Evolutionary conservation across 2,113 vertebrate species (phyloP).

Genomic region (Platichthys flesus): DNA sequence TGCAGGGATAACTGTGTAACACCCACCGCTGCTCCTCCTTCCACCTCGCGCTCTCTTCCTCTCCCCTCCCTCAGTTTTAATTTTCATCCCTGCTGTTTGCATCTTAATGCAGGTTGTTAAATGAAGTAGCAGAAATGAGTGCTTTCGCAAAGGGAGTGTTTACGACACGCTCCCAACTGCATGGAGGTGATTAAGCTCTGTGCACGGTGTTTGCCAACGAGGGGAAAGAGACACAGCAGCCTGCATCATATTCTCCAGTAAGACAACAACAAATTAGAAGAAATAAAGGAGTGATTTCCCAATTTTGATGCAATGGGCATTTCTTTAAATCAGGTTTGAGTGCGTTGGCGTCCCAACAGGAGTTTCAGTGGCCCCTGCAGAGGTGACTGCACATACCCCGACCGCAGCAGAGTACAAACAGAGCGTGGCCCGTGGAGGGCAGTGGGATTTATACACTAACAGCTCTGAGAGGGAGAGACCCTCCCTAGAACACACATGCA

Average conservation of each 20-base stretch:
- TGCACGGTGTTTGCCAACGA: conserved; percentile 55
- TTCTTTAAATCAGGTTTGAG: conserved; percentile 45
- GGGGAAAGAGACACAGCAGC: conserved; percentile 27
- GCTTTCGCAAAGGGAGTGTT: conserved; percentile 68
- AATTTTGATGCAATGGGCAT: conserved; percentile 32
- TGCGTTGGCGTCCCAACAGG: conserved; percentile 23
- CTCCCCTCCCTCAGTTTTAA: conserved; percentile 52
- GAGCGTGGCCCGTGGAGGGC: conserved; percentile 51
- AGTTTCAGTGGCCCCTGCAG: conserved; percentile 22
- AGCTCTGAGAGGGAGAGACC: conserved; percentile 46
- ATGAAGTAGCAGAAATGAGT: conserved; percentile 78
- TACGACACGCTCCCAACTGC: conserved; percentile 59
- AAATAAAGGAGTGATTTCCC: conserved; percentile 1
- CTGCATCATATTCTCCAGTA: conserved; percentile 40
- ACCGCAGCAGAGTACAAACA: conserved; percentile 73
- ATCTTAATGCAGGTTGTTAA: conserved; percentile 75
- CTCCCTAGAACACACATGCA: conserved; percentile 43
- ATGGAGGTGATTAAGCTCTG: conserved; percentile 67
- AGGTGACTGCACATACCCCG: conserved; percentile 42
- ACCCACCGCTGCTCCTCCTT: conserved; percentile 34
- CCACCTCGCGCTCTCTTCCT: conserved; percentile 22
- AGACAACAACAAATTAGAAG: conserved; percentile 38
- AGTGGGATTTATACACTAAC: conserved; percentile 76
- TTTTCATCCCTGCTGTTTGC: conserved; percentile 69
- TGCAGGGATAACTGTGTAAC: conserved; percentile 40